Conservation (phyloP, 1,140 invertebrate genomes). For the Aleiodes sp. region DNA sequence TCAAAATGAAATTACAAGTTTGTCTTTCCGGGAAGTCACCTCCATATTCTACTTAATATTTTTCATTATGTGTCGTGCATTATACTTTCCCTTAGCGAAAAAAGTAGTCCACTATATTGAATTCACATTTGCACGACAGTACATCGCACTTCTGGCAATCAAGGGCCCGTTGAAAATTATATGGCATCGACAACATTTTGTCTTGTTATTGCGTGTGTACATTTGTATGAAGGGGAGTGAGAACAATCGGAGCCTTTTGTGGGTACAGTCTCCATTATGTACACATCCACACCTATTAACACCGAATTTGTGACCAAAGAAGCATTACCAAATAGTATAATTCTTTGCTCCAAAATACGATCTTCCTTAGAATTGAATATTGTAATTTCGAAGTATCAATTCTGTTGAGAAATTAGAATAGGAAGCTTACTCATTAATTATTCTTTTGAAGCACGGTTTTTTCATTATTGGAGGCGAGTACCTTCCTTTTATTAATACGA, state of each 20-base stretch:
- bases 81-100: neutral
- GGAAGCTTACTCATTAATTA: too few relatives aligned
- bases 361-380: too few relatives aligned
- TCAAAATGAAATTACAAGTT: neutral
- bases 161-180: neutral
- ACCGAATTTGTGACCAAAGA: neutral
- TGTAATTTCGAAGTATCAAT: too few relatives aligned
- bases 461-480: too few relatives aligned
- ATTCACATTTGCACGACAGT: neutral
- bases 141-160: slow-evolving; percentile 6
- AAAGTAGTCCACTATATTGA: neutral
- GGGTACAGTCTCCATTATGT: slow-evolving; percentile 1
- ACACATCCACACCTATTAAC: neutral
- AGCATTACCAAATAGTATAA: neutral
- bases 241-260: neutral
- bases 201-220: neutral
- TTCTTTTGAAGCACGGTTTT: too few relatives aligned
- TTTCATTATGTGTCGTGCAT: neutral
- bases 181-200: neutral
- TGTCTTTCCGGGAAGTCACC: slow-evolving; percentile 7
- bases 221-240: neutral
- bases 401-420: too few relatives aligned
- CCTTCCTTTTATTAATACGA: too few relatives aligned
- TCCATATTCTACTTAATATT: neutral
- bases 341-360: too few relatives aligned